These are phyloP conservation scores for Caprella mutica DNA, from an alignment of 2,888 invertebrate species.

Conservation along the genomic window DNA sequence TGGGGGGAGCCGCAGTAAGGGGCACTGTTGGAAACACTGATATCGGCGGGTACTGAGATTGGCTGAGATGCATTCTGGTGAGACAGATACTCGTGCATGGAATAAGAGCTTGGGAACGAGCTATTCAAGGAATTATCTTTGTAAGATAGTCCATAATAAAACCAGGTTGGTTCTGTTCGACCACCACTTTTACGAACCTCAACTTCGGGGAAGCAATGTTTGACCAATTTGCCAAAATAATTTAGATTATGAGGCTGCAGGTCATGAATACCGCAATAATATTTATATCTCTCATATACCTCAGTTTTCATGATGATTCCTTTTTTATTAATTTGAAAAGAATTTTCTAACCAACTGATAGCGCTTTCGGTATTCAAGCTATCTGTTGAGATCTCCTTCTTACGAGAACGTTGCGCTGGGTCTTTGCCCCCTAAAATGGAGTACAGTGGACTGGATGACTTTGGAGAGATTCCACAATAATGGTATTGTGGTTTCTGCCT, in stretches of 20 bases:
- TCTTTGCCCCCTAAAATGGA: slow-evolving; percentile 28
- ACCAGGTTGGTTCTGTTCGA: slow-evolving; percentile 32
- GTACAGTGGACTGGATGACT: slow-evolving; percentile 21
- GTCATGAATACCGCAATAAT: slow-evolving; percentile 19
- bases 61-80: slow-evolving; percentile 7
- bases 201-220: slow-evolving; percentile 32
- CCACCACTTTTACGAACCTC: slow-evolving; percentile 33
- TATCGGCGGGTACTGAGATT: slow-evolving; percentile 7
- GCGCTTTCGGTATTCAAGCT: slow-evolving; percentile 28
- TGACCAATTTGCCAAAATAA: slow-evolving; percentile 33
- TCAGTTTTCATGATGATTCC: slow-evolving; percentile 29
- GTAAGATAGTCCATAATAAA: slow-evolving; percentile 27
- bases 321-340: slow-evolving; percentile 20
- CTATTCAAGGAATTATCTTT: slow-evolving; percentile 2
- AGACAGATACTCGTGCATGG: not conserved
- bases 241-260: slow-evolving; percentile 28
- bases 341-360: slow-evolving; percentile 21
- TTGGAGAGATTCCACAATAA: slow-evolving; percentile 32
- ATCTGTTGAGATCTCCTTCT: slow-evolving; percentile 32
- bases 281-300: slow-evolving; percentile 23
- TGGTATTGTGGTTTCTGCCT: slow-evolving; percentile 32
- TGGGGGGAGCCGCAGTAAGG: not conserved
- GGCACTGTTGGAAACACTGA: not conserved
- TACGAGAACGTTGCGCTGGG: slow-evolving; percentile 30
- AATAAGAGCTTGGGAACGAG: not conserved